Evolutionary conservation across 1,140 invertebrate genomes (phyloP), one percentile per base, ranked within the genome.

Genomic region (Maniola jurtina): DNA sequence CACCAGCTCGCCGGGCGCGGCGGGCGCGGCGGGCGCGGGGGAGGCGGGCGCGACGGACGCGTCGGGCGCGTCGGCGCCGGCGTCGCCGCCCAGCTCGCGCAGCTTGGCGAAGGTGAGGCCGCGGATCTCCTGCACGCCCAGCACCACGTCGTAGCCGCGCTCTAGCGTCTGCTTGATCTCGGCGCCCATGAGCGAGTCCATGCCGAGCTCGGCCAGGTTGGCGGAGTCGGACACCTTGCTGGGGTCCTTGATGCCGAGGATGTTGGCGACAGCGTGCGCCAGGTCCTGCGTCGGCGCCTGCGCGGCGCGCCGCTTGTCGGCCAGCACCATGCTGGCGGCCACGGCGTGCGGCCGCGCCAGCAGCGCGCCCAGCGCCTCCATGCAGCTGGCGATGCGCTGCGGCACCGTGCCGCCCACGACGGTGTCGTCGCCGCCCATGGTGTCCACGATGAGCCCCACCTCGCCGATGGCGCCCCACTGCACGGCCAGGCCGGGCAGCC

Each of bases 391-490:
- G 89, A 99, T 98, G 55, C 96, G 92, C 90, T 99, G 98, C 5
- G 98, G 98, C 61, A 98, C 74, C 6, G 98, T 98, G 60, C 98
- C 98, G 63, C 97, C 96, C 61, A 99, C 94, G 61, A 97, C 96
- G 0, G 94, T 96, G n/a, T 98, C 96, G 81, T 98, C 97, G 67
- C 93, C 93, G 64, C 77, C 77, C 92, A 98, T 95, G 38, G 93
- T 96, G 68, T 98, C 97, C 66, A 96, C 82, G 60, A 99, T 94
- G 25, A 99, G 91, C 64, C 98, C 98, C 16, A 99, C 98, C 88
- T 99, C 98, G 64, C 97, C 98, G 78, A 99, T 97, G 48, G 98
- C 97, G 73, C 98, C 98, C 98, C 98, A 99, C 87, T 99, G 98
- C 71, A 99, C 97, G 33, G 98, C 97, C 14, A 98, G 91, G 47